Base-by-base conservation (phyloP, 2,113 vertebrate species). In the Nothoprocta pentlandii region DNA sequence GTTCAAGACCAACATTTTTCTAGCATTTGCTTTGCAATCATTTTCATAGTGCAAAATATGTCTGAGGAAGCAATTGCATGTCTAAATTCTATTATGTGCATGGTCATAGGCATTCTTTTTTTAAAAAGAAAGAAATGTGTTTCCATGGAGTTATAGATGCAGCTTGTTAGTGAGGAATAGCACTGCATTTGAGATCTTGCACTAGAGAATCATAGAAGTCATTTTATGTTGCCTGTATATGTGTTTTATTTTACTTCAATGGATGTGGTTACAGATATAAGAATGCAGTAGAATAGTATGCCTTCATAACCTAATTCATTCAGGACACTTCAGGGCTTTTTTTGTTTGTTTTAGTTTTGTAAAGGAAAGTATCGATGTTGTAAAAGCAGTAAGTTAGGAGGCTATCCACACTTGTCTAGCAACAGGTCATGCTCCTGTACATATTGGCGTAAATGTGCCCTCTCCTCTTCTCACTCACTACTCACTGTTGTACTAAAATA, bases 1-100 rank as follows among this genome's bases (percentile, higher is more conserved):
- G 79, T 85, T 90, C 71, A 87, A 70, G 64, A 80, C 36, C 46
- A 80, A 71, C 16, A 68, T 75, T 95, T 87, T 91, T 51, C 32
- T 87, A 12, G 10, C 69, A 16, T 74, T 16, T 80, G 26, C 32
- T 34, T 5, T 53, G 59, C 19, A 83, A 80, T 94, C 62, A 80
- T 7, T 88, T 94, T 62, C 82, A 80, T 44, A 56, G 19, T 36
- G 28, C 16, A 83, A 77, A 93, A 63, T 77, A 70, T 71, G 56
- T 62, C 67, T 32, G 66, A 91, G 44, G 63, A 70, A 85, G 23
- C 9, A 88, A 94, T 87, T 83, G 39, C 11, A 21, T 6, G 22
- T 78, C 51, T 88, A 74, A 91, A 44, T 71, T 63, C 5, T 80
- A 78, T 78, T 68, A 85, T 53, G 56, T 6, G 77, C 20, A 41